phyloP scores from a whole-genome alignment of 1,140 invertebrate species.

The Triops longicaudatus region DNA sequence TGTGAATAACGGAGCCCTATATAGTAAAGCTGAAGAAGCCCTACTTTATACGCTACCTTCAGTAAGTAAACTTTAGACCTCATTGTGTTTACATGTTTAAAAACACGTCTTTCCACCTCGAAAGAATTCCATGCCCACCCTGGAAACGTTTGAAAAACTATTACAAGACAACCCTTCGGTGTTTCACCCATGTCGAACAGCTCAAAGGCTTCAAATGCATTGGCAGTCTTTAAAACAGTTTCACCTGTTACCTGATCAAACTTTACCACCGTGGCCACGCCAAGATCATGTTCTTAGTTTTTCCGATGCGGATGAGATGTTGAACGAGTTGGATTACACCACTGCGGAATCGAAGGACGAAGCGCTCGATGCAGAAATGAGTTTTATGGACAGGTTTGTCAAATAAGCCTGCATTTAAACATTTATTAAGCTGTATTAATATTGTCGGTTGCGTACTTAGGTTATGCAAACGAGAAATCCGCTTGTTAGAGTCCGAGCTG shows the following conservation, averaged over 20 bases:
- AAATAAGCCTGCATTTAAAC: background rate
- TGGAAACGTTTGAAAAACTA: constrained; percentile 78
- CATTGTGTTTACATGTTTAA: background rate
- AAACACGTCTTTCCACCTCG: constrained; percentile 30
- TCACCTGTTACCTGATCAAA: constrained; percentile 82
- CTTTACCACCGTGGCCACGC: constrained; percentile 44
- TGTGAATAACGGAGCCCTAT: constrained; percentile 80
- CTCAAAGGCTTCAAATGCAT: constrained; percentile 73
- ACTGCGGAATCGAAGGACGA: constrained; percentile 62
- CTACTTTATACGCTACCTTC: constrained; percentile 70
- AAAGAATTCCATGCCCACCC: constrained; percentile 52
- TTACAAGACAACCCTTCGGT: constrained; percentile 70
- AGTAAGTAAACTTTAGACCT: constrained; percentile 47
- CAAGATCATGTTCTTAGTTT: constrained; percentile 69
- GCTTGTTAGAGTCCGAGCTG: constrained; percentile 78
- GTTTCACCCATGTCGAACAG: constrained; percentile 79
- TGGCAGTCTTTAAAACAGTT: constrained; percentile 93
- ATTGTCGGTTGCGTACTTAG: constrained; percentile 38
- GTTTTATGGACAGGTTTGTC: constrained; percentile 54
- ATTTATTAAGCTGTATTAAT: background rate
- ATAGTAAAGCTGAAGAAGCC: constrained; percentile 80
- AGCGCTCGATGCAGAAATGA: constrained; percentile 57
- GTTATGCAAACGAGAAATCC: constrained; percentile 69
- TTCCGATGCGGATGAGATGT: constrained; percentile 82
- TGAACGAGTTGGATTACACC: constrained; percentile 71